Percentiles rank a stretch among this genome's conserved stretches.
These are phyloP conservation scores for Patagioenas fasciata DNA, from an alignment of 2,113 vertebrate species.

Conservation along the genomic window DNA sequence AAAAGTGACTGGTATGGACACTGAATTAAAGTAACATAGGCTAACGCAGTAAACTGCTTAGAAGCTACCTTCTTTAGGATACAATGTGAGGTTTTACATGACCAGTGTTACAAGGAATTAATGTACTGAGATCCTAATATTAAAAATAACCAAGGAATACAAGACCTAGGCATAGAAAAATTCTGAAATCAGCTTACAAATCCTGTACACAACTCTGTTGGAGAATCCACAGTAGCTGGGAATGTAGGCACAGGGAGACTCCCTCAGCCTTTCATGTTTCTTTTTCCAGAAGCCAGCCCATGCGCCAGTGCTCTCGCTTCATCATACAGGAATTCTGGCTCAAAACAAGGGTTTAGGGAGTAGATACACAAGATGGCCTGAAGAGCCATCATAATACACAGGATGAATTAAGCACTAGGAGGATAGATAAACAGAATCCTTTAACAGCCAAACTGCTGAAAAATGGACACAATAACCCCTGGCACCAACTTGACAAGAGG, in stretches of 20 bases:
- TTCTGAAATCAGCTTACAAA: neutral
- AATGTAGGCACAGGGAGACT: neutral
- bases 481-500: neutral
- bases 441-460: neutral
- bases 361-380: neutral
- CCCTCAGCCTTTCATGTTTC: neutral
- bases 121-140: neutral
- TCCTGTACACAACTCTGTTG: neutral
- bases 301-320: neutral
- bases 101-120: neutral
- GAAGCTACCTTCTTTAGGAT: neutral
- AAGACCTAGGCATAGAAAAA: neutral
- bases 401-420: neutral
- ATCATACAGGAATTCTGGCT: neutral
- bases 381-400: neutral
- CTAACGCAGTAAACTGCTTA: neutral
- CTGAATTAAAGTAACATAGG: fast-evolving
- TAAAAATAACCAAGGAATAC: neutral
- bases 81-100: neutral
- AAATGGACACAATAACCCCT: neutral
- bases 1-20: neutral
- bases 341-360: neutral
- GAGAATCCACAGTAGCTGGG: neutral
- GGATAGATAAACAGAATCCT: neutral
- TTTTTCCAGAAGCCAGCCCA: neutral